A percentile compares a stretch with the other conserved stretches of the same genome.
phyloP scores from a whole-genome alignment of 1,140 invertebrate genomes.

The Gerris buenoi region DNA sequence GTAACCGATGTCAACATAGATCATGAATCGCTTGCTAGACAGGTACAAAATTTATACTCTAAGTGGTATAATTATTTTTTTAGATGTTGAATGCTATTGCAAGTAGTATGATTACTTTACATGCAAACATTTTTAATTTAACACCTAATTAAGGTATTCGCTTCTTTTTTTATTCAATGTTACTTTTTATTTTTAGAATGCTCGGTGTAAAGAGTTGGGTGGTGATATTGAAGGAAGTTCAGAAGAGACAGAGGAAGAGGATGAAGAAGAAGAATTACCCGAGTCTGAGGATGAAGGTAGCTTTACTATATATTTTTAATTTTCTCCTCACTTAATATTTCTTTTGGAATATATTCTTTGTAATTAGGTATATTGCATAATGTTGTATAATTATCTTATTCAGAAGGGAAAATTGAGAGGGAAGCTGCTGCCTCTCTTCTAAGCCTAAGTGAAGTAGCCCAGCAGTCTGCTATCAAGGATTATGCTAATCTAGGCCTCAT shows the following conservation, averaged over 20 bases:
- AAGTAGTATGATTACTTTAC: no score
- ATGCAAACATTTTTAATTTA: no score
- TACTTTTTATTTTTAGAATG: no score
- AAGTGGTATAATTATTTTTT: neutral
- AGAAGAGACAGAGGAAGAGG: constrained; percentile 40
- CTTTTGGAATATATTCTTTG: no score
- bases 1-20: constrained; percentile 55
- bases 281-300: constrained; percentile 27
- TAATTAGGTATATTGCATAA: no score
- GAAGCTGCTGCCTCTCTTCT: constrained; percentile 76
- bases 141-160: no score
- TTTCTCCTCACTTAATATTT: no score
- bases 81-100: neutral
- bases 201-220: constrained; percentile 14
- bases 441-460: constrained; percentile 42
- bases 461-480: constrained; percentile 18
- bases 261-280: constrained; percentile 50
- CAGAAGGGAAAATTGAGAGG: neutral
- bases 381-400: no score
- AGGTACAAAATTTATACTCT: no score
- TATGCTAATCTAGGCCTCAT: constrained; percentile 30
- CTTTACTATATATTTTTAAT: no score
- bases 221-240: constrained; percentile 36
- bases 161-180: no score
- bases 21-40: constrained; percentile 31